Conservation (phyloP, 2,888 invertebrate genomes). For the Unio delphinus region DNA sequence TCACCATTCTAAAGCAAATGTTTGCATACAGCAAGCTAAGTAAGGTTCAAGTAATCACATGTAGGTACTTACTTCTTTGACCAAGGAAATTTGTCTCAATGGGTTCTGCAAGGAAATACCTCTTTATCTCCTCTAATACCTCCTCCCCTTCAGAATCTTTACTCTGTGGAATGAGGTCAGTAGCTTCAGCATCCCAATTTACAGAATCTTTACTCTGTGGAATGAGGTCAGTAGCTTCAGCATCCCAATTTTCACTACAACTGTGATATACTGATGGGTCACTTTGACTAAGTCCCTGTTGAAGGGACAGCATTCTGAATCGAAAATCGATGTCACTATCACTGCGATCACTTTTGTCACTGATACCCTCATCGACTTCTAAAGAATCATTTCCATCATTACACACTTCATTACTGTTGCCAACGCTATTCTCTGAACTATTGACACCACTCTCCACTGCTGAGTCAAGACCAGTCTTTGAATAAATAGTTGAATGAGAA, state of each 20-base stretch:
- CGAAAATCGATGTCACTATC: constrained; percentile 39
- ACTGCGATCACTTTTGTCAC: constrained; percentile 23
- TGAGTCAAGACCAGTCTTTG: constrained; percentile 28
- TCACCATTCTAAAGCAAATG: background rate
- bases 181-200: constrained; percentile 20
- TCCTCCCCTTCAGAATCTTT: constrained; percentile 21
- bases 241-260: constrained; percentile 25
- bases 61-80: constrained; percentile 48
- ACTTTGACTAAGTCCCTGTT: constrained; percentile 46
- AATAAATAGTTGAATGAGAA: constrained; percentile 21
- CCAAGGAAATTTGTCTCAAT: constrained; percentile 34
- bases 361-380: constrained; percentile 36
- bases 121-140: constrained; percentile 37
- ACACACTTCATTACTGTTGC: constrained; percentile 32
- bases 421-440: constrained; percentile 37
- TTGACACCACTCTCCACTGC: constrained; percentile 36
- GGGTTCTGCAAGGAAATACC: constrained; percentile 50
- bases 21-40: too few relatives aligned
- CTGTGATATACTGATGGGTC: constrained; percentile 56
- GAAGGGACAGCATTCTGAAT: constrained; percentile 37
- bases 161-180: background rate
- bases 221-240: constrained; percentile 2
- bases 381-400: constrained; percentile 29
- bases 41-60: background rate
- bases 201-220: constrained; percentile 19